Base-by-base conservation (phyloP, 2,113 vertebrate genomes). In the Ictidomys tridecemlineatus region DNA sequence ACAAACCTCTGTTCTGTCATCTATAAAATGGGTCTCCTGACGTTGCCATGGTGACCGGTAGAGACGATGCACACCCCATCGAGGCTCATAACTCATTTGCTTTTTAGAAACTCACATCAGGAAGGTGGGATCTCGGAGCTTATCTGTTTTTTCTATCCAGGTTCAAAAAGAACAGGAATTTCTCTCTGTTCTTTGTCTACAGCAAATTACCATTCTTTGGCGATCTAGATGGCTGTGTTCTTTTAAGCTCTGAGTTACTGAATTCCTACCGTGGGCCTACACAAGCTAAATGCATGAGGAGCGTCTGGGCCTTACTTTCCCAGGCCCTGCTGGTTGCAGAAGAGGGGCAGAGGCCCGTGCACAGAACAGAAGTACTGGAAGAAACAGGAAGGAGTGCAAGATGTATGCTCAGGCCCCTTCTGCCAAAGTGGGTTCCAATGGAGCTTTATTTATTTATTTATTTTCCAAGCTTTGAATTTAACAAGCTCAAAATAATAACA, bases 391-490 rank as follows among this genome's bases (percentile, higher is more conserved):
- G 32, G 14, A 37, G 45, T 8, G 45, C 45, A 45, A 45, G 45
- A 45, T 45, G 45, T 45, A 32, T 4, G 37, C 67, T 82, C 10
- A 17, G 45, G n/a, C 56, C 89, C 91, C 61, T 85, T 65, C 48
- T 69, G 69, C 84, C 80, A 22, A 83, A 83, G 39, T 63, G 37
- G 72, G 48, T 45, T 77, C 85, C 87, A 45, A 16, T 73, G 76
- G 53, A 65, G 37, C 63, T 83, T 42, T 42, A 16, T 28, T 76
- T 30, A 61, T 88, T 82, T 72, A 28, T 45, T 28, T 76, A 28
- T 76, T 88, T 82, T 72, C 11, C 93, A 89, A 84, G 91, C 53
- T 95, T 96, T 88, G 30, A 56, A 73, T 37, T 61, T 67, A 95
- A 87, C 82, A 93, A 94, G 34, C 70, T 86, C 1, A 0, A 92